A percentile compares a stretch with the other conserved stretches of the same genome.
phyloP scores from a whole-genome alignment of 2,113 vertebrate species.

The Anolis carolinensis region DNA sequence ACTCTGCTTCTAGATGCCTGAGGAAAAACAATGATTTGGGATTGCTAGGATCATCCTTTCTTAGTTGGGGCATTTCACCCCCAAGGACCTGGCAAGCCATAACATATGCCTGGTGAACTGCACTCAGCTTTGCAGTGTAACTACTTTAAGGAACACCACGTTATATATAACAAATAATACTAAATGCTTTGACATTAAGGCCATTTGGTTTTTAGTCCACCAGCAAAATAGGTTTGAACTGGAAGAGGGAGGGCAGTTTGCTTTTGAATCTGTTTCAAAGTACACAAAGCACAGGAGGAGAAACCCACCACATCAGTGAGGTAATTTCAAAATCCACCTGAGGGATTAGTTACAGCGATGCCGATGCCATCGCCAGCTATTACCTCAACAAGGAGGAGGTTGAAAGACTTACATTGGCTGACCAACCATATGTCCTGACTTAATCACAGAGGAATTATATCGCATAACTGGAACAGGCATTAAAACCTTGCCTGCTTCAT shows the following conservation, averaged over 20 bases:
- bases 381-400: constrained; percentile 9
- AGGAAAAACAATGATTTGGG: not conserved
- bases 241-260: not conserved
- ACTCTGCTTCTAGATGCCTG: not conserved
- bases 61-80: too few species aligned
- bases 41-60: not conserved
- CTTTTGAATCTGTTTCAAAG: constrained; percentile 23
- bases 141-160: not conserved
- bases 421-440: constrained; percentile 26
- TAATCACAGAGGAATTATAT: constrained; percentile 28
- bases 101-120: not conserved
- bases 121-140: not conserved
- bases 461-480: constrained; percentile 20
- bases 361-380: constrained; percentile 14
- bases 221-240: not conserved
- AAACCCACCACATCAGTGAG: not conserved
- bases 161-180: not conserved
- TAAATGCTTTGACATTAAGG: not conserved
- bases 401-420: not conserved
- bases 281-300: constrained; percentile 4
- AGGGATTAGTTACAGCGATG: constrained; percentile 16
- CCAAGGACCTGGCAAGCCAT: not conserved
- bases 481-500: constrained; percentile 22
- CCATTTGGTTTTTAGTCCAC: not conserved
- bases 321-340: constrained; percentile 22